These are phyloP conservation scores for Ammospiza maritima DNA, from an alignment of 2,797 vertebrate genomes.

Conservation along the genomic window DNA sequence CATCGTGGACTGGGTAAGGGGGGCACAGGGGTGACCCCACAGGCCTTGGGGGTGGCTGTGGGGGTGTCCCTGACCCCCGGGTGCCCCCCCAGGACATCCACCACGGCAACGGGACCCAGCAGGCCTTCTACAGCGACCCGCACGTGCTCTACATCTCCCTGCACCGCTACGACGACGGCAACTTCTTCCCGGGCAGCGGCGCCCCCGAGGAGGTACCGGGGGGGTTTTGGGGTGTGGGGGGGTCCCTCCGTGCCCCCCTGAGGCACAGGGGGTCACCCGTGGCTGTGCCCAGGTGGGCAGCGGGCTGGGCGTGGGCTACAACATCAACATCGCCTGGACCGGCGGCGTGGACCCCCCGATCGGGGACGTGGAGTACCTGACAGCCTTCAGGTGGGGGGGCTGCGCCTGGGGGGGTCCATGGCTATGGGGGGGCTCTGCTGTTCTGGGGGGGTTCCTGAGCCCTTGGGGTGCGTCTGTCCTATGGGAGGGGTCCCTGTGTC, in stretches of 20 bases:
- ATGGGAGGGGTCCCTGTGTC: not conserved
- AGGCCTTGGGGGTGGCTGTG: fast-evolving
- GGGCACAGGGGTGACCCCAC: not conserved
- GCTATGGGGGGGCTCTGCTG: too few relatives aligned
- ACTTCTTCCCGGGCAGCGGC: constrained; percentile 97
- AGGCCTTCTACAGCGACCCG: constrained; percentile 93
- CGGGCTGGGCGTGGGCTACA: constrained; percentile 90
- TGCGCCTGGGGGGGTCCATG: too few relatives aligned
- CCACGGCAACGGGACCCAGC: constrained; percentile 95
- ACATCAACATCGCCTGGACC: constrained; percentile 96
- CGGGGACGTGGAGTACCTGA: constrained; percentile 94
- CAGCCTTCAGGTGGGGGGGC: constrained; percentile 87
- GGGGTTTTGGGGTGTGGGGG: not conserved
- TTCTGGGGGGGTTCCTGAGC: too few relatives aligned
- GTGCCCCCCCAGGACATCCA: constrained; percentile 87
- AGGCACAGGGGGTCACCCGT: not conserved
- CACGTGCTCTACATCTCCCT: constrained; percentile 92
- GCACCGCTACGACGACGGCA: constrained; percentile 94
- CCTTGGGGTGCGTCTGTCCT: not conserved
- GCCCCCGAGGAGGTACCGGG: constrained; percentile 90
- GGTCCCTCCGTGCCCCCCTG: not conserved
- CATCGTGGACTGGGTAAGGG: constrained; percentile 93
- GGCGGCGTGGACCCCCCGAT: constrained; percentile 94
- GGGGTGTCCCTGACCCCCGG: fast-evolving
- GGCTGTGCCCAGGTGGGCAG: constrained; percentile 85